These are phyloP conservation scores for Neodiprion pinetum DNA, from an alignment of 1,140 invertebrate species.

Conservation along the genomic window DNA sequence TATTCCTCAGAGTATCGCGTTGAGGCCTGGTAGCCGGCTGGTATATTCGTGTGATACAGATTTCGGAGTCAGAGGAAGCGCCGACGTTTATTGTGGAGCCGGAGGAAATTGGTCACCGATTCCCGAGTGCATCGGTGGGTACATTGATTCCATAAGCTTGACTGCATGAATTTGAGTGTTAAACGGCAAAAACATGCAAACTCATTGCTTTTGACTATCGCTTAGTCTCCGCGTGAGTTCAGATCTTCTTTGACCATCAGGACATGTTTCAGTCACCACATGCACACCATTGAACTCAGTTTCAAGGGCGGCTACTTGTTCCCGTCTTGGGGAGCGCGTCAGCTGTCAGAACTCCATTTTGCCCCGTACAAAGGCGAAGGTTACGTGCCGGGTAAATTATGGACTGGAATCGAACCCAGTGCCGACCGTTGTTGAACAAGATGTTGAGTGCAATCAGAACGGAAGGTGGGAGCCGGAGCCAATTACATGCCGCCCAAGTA, in stretches of 20 bases:
- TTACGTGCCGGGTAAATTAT: conserved; percentile 46
- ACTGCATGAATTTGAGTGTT: too few species aligned
- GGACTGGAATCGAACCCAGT: conserved; percentile 7
- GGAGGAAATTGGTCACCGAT: conserved; percentile 45
- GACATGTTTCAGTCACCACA: conserved; percentile 43
- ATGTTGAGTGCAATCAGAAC: too few species aligned
- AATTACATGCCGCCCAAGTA: too few species aligned
- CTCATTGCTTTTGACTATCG: too few species aligned
- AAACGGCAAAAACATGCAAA: too few species aligned
- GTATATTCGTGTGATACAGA: conserved; percentile 49
- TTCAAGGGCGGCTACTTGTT: conserved; percentile 40
- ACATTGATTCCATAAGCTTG: background rate
- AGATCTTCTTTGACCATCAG: too few species aligned
- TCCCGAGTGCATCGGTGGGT: conserved; percentile 48
- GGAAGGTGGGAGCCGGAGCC: too few species aligned
- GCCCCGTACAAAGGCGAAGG: conserved; percentile 40
- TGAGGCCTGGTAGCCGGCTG: conserved; percentile 44
- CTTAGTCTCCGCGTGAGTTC: too few species aligned
- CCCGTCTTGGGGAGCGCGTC: conserved; percentile 27
- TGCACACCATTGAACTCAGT: conserved; percentile 40
- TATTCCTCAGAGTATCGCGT: conserved; percentile 6
- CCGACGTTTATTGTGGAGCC: conserved; percentile 41
- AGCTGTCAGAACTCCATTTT: conserved; percentile 34
- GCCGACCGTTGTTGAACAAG: too few species aligned
- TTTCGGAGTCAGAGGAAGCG: conserved; percentile 35